Percentiles rank a stretch among this genome's conserved stretches.
Evolutionary conservation across 2,113 vertebrate genomes (phyloP).

Genomic region (Misgurnus anguillicaudatus): DNA sequence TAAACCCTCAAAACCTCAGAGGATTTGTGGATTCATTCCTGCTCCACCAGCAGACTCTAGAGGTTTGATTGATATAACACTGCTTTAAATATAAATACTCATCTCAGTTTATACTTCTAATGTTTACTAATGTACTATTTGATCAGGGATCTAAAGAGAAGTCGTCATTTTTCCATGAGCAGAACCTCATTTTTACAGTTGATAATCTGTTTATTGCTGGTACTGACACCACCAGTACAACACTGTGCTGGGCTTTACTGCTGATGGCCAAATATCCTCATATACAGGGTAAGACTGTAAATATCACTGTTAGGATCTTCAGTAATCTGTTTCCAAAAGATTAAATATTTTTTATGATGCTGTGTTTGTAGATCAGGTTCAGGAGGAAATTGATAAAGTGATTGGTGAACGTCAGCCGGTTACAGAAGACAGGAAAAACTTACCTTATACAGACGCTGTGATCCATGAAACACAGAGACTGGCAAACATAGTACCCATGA

Average conservation of each 20-base stretch:
- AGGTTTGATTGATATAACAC: conserved; percentile 42
- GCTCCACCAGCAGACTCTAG: conserved; percentile 56
- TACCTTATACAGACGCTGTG: not conserved
- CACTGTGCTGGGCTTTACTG: conserved; percentile 65
- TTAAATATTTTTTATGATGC: too few species aligned
- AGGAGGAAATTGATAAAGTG: too few species aligned
- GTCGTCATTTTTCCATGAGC: conserved; percentile 28
- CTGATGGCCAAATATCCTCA: conserved; percentile 70
- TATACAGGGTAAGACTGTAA: conserved; percentile 66
- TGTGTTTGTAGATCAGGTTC: not conserved
- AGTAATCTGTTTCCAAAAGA: too few species aligned
- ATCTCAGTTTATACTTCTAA: too few species aligned
- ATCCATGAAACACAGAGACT: conserved; percentile 17
- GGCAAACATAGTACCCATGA: not conserved
- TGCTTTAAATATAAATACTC: too few species aligned
- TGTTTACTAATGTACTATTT: not conserved
- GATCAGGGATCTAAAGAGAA: conserved; percentile 25
- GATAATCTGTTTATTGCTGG: conserved; percentile 66
- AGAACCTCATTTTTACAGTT: conserved; percentile 64
- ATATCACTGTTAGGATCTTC: not conserved
- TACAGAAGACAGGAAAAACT: not conserved
- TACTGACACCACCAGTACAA: conserved; percentile 63
- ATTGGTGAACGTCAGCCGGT: too few species aligned
- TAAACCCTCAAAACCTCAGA: conserved; percentile 57
- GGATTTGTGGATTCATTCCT: conserved; percentile 68